phyloP scores from a whole-genome alignment of 2,113 vertebrate genomes.

The Nothoprocta pentlandii region DNA sequence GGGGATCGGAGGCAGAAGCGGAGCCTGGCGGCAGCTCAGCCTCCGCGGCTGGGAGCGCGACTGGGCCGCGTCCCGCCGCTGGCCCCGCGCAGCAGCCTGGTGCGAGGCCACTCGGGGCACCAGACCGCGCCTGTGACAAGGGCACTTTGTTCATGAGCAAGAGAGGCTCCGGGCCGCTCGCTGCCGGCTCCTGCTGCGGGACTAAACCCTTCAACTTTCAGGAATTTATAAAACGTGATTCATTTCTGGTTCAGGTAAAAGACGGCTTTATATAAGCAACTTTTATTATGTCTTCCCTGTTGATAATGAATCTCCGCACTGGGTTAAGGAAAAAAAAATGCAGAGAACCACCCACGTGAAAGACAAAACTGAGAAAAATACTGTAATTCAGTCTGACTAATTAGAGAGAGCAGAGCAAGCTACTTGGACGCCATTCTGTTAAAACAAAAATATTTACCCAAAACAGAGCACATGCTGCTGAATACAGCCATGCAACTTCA shows the following conservation, averaged over 20 bases:
- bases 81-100: neutral
- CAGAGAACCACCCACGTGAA: neutral
- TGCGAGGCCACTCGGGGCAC: slow-evolving; percentile 29
- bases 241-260: neutral
- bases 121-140: neutral
- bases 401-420: neutral
- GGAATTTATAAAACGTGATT: neutral
- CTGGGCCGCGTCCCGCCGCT: neutral
- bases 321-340: neutral
- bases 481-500: neutral
- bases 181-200: neutral
- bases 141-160: neutral
- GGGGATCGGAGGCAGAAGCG: rapidly evolving
- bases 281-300: neutral
- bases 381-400: neutral
- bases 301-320: neutral
- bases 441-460: slow-evolving; percentile 11
- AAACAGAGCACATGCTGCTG: neutral
- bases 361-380: neutral
- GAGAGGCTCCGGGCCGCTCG: neutral
- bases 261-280: neutral
- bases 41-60: neutral
- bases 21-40: neutral
- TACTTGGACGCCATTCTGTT: neutral
- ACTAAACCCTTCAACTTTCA: neutral